A percentile compares a stretch with the other conserved stretches of the same genome.
Evolutionary conservation across 1,140 invertebrate species (phyloP).

Genomic region (Nomia melanderi): DNA sequence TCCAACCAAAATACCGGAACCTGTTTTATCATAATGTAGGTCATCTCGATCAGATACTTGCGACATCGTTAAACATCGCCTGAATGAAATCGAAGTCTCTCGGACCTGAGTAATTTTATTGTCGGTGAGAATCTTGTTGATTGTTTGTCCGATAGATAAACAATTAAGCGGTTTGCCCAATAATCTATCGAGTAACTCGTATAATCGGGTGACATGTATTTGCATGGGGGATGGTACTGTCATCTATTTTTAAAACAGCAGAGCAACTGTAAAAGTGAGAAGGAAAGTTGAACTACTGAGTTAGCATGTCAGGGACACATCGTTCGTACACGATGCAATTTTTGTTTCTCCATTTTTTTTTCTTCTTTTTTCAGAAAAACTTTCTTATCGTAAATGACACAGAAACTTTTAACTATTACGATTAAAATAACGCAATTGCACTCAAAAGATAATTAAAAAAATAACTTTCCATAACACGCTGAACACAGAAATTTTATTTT

Average conservation of each 20-base stretch:
- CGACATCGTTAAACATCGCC: conserved; percentile 47
- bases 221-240: conserved; percentile 17
- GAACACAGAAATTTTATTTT: background rate
- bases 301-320: conserved; percentile 72
- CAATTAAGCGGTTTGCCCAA: background rate
- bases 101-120: conserved; percentile 2
- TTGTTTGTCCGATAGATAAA: background rate
- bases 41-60: conserved; percentile 54
- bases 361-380: too few species aligned
- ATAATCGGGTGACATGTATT: conserved; percentile 16
- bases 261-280: conserved; percentile 74
- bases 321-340: background rate
- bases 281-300: conserved; percentile 71
- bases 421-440: background rate
- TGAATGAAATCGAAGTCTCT: conserved; percentile 40
- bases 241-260: conserved; percentile 46
- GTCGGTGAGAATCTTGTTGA: background rate
- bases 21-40: conserved; percentile 57
- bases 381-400: too few species aligned
- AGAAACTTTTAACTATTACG: too few species aligned
- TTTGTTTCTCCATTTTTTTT: background rate
- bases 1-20: conserved; percentile 48
- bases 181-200: background rate
- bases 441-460: too few species aligned
- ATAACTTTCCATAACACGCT: too few species aligned